A percentile compares a stretch with the other conserved stretches of the same genome.
phyloP scores from a whole-genome alignment of 2,888 invertebrate species.

The Dicyrtomina minuta region DNA sequence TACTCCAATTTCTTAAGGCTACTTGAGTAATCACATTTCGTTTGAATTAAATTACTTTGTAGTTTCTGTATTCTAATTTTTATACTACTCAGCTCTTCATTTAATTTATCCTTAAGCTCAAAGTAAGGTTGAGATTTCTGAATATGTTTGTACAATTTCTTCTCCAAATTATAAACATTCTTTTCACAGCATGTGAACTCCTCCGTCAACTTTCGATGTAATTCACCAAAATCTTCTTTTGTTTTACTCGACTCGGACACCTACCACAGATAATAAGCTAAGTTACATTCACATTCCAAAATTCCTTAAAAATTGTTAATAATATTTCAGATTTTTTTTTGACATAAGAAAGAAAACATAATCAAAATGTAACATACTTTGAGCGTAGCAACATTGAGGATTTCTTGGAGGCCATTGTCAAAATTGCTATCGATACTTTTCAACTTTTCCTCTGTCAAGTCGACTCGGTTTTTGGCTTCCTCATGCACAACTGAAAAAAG shows the following conservation, averaged over 20 bases:
- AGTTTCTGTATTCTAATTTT: slow-evolving; percentile 79
- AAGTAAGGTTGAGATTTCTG: slow-evolving; percentile 86
- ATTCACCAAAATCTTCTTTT: slow-evolving; percentile 15
- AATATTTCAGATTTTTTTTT: too few species aligned
- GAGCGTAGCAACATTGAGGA: slow-evolving; percentile 91
- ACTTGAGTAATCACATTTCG: slow-evolving; percentile 78
- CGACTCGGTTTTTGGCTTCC: slow-evolving; percentile 91
- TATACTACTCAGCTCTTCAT: slow-evolving; percentile 80
- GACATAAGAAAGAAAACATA: not conserved
- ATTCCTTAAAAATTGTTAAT: too few species aligned
- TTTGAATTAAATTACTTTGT: slow-evolving; percentile 73
- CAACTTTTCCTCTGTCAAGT: slow-evolving; percentile 81
- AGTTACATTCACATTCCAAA: not conserved
- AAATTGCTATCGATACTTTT: slow-evolving; percentile 64
- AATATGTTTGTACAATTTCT: slow-evolving; percentile 77
- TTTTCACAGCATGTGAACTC: slow-evolving; percentile 78
- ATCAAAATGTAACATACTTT: slow-evolving; percentile 69
- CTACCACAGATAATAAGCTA: not conserved
- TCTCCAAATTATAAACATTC: slow-evolving; percentile 77
- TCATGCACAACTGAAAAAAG: slow-evolving; percentile 70
- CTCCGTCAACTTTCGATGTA: slow-evolving; percentile 58
- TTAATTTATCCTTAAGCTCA: slow-evolving; percentile 82
- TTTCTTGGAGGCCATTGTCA: slow-evolving; percentile 96
- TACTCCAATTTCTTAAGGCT: slow-evolving; percentile 81
- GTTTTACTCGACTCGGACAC: slow-evolving; percentile 23